Conservation (phyloP, 2,888 invertebrate genomes). For the Lithophane semibrunnea region DNA sequence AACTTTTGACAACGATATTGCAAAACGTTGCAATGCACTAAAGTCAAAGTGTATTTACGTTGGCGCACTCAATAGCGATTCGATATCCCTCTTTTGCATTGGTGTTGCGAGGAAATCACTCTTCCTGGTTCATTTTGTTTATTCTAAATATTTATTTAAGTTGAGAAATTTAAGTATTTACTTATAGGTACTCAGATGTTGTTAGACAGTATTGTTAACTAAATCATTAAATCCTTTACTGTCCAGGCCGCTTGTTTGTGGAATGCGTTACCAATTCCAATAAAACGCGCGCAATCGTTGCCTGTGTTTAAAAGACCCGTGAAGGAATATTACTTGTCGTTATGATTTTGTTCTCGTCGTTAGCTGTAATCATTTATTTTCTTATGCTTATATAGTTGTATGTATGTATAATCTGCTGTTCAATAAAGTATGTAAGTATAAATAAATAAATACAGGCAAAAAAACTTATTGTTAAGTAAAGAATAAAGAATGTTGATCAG, state of each 20-base stretch:
- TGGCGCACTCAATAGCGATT: constrained; percentile 43
- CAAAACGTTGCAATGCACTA: constrained; percentile 55
- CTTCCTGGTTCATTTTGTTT: constrained; percentile 34
- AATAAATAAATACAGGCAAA: background rate
- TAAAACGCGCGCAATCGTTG: too few relatives aligned
- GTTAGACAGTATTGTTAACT: background rate
- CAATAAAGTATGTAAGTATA: too few relatives aligned
- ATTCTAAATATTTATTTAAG: constrained; percentile 22
- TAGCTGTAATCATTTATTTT: too few relatives aligned
- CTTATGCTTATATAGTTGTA: too few relatives aligned
- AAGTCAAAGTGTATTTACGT: constrained; percentile 45
- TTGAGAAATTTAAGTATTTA: constrained; percentile 2
- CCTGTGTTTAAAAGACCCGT: too few relatives aligned
- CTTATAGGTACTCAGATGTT: background rate
- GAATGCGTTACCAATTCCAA: too few relatives aligned
- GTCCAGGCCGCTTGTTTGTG: too few relatives aligned
- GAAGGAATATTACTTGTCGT: too few relatives aligned
- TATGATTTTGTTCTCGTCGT: too few relatives aligned
- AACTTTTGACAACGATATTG: constrained; percentile 63
- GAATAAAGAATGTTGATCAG: constrained; percentile 41
- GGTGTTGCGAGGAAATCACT: constrained; percentile 24
- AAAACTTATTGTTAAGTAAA: background rate
- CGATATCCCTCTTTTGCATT: constrained; percentile 56
- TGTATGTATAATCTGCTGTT: too few relatives aligned
- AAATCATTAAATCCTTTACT: background rate